phyloP scores from a whole-genome alignment of 2,113 vertebrate species.

The Columba janthina region DNA sequence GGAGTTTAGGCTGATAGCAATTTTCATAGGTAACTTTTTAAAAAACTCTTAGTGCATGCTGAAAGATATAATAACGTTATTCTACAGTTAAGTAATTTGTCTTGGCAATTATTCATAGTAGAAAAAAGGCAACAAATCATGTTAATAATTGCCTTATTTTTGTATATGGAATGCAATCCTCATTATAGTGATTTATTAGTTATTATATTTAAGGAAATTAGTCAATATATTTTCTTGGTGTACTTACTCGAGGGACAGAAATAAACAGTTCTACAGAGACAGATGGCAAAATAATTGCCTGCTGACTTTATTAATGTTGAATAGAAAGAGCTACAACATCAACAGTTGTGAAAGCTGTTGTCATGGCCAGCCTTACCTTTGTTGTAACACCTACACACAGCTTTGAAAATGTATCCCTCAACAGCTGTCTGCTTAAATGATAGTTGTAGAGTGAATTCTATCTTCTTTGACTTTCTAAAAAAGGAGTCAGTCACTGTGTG shows the following conservation, averaged over 20 bases:
- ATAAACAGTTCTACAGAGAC: not conserved
- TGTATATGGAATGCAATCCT: not conserved
- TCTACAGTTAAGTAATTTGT: not conserved
- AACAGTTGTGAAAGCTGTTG: slow-evolving; percentile 13
- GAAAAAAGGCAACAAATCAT: not conserved
- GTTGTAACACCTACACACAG: not conserved
- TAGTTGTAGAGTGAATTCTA: not conserved
- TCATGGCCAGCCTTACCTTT: slow-evolving; percentile 3
- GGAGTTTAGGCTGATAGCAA: not conserved
- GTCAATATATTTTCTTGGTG: not conserved
- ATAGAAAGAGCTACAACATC: not conserved
- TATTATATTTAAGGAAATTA: not conserved
- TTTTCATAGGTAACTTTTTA: not conserved
- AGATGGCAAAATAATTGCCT: slow-evolving; percentile 54
- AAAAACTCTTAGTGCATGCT: not conserved
- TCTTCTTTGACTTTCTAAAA: not conserved
- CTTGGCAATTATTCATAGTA: not conserved
- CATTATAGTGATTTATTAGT: not conserved
- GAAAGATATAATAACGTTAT: not conserved
- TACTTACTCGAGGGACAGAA: not conserved
- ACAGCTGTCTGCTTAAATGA: not conserved
- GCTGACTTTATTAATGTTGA: slow-evolving; percentile 17
- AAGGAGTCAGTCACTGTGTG: not conserved
- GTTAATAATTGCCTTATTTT: not conserved
- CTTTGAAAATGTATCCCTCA: not conserved